Percentiles rank a stretch among this genome's conserved stretches.
Conservation (phyloP, 2,113 vertebrate species). For the Rhegmatorhina hoffmannsi region DNA sequence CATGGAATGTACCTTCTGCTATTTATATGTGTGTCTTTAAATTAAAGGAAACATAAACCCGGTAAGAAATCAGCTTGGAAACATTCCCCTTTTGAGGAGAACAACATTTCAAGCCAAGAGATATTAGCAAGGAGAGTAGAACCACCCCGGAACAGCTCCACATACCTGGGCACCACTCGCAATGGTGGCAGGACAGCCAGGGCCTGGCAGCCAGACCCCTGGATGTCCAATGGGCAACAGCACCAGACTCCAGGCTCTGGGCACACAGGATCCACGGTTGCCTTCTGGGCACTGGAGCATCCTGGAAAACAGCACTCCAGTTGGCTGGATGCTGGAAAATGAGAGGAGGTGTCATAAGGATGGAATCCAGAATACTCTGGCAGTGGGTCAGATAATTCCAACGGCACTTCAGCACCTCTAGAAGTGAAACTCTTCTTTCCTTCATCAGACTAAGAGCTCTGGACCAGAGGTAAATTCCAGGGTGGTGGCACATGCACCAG, state of each 20-base stretch:
- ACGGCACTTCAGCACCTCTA: not conserved
- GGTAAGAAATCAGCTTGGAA: constrained; percentile 36
- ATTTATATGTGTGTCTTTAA: constrained; percentile 28
- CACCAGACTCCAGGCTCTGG: accelerated
- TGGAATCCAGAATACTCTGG: too few species aligned
- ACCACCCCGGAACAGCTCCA: not conserved
- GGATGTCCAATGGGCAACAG: accelerated
- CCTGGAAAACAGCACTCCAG: not conserved
- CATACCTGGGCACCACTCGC: accelerated
- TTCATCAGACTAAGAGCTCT: not conserved
- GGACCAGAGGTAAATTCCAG: not conserved
- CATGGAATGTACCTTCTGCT: constrained; percentile 7
- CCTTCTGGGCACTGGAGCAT: accelerated
- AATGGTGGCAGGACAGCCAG: accelerated
- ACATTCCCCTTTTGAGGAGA: not conserved
- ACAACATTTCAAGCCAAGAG: not conserved
- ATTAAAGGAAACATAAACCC: constrained; percentile 32
- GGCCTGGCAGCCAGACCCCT: accelerated
- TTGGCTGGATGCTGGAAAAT: not conserved
- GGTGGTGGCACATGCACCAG: accelerated
- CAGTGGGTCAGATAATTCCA: not conserved
- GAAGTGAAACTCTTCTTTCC: not conserved
- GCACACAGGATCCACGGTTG: accelerated
- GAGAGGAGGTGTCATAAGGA: accelerated
- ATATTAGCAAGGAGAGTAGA: not conserved